phyloP scores from a whole-genome alignment of 2,797 vertebrate species.

The Rhinogobio ventralis region DNA sequence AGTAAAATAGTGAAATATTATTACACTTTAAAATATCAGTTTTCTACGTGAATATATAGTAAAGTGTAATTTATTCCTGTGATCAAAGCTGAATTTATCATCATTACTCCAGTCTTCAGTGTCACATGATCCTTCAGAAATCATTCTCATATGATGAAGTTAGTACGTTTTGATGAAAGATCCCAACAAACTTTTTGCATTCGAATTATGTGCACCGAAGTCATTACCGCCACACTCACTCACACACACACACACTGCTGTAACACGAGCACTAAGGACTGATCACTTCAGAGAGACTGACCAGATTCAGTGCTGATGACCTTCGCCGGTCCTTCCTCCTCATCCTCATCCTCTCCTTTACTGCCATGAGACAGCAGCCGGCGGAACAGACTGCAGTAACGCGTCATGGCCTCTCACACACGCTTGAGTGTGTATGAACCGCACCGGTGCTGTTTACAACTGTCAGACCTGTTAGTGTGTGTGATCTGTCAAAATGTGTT shows the following conservation, averaged over 20 bases:
- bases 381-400: slow-evolving; percentile 59
- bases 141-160: too few relatives aligned
- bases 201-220: neutral
- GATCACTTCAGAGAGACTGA: too few relatives aligned
- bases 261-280: too few relatives aligned
- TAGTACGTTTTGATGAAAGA: too few relatives aligned
- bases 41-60: neutral
- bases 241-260: too few relatives aligned
- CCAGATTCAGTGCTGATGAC: slow-evolving; percentile 48
- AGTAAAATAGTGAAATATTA: neutral
- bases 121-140: neutral
- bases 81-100: neutral
- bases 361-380: slow-evolving; percentile 56
- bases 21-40: neutral
- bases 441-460: neutral
- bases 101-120: neutral
- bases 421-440: neutral
- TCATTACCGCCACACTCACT: too few relatives aligned
- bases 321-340: slow-evolving; percentile 55
- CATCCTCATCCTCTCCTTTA: slow-evolving; percentile 60
- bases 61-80: neutral
- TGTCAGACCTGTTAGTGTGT: neutral
- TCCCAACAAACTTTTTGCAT: too few relatives aligned
- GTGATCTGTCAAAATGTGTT: neutral
- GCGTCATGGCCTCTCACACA: slow-evolving; percentile 51